A percentile compares a stretch with the other conserved stretches of the same genome.
Evolutionary conservation across 2,113 vertebrate genomes (phyloP).

Genomic region (Chloropsis hardwickii): DNA sequence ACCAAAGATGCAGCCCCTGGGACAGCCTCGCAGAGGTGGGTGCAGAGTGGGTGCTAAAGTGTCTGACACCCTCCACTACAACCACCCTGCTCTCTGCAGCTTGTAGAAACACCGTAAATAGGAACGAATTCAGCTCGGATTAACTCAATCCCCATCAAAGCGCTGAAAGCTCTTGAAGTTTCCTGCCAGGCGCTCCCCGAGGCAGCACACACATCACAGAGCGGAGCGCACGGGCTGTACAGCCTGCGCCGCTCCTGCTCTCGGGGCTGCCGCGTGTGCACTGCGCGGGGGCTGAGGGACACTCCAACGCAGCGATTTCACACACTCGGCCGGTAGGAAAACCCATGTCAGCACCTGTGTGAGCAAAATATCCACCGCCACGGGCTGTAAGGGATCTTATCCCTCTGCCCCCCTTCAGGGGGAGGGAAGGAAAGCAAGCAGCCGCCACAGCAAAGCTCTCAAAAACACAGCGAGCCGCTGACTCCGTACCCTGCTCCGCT

Average conservation of each 20-base stretch:
- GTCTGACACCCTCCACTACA: neutral
- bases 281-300: accelerated
- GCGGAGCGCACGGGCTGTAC: accelerated
- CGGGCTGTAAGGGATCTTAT: neutral
- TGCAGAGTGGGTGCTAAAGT: neutral
- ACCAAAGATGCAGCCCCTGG: accelerated
- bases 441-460: neutral
- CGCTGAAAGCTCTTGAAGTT: neutral
- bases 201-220: neutral
- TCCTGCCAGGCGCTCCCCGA: neutral
- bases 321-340: accelerated
- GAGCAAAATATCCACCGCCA: neutral
- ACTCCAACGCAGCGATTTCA: neutral
- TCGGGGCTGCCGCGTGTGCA: accelerated
- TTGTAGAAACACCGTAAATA: neutral
- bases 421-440: neutral
- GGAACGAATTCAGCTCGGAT: neutral
- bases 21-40: accelerated
- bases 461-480: neutral
- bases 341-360: neutral
- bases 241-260: neutral
- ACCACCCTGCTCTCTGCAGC: neutral
- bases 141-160: neutral
- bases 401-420: neutral
- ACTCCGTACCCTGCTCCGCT: neutral